phyloP scores from a whole-genome alignment of 2,797 vertebrate genomes.

The Neopelma chrysocephalum region DNA sequence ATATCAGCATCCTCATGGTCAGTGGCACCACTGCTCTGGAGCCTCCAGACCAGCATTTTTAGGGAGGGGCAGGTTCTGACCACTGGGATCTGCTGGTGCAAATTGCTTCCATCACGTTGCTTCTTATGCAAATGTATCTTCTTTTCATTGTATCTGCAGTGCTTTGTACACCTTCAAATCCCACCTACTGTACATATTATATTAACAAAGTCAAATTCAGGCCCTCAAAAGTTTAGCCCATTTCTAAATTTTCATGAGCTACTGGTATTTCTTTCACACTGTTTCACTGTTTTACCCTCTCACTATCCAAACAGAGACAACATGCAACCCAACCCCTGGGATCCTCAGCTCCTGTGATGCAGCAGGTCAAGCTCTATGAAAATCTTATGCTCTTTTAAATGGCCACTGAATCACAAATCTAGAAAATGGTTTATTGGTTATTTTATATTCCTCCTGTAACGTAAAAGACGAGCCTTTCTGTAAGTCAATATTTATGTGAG shows the following conservation, averaged over 20 bases:
- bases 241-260: neutral
- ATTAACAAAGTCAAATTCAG: neutral
- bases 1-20: neutral
- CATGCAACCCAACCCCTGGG: neutral
- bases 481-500: neutral
- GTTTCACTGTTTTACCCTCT: neutral
- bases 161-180: neutral
- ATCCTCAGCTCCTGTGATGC: neutral
- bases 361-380: neutral
- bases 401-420: neutral
- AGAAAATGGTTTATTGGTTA: neutral
- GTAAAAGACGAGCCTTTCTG: neutral
- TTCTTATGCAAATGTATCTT: neutral
- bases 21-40: neutral
- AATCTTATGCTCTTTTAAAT: neutral
- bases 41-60: neutral
- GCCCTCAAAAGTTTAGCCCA: neutral
- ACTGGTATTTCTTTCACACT: neutral
- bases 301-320: neutral
- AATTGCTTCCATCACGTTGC: neutral
- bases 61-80: neutral
- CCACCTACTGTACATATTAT: neutral
- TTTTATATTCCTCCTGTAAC: neutral
- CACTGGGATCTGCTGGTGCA: neutral
- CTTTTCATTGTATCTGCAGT: neutral